Base-by-base conservation (phyloP, 1,140 invertebrate genomes). In the Octopus sinensis region DNA sequence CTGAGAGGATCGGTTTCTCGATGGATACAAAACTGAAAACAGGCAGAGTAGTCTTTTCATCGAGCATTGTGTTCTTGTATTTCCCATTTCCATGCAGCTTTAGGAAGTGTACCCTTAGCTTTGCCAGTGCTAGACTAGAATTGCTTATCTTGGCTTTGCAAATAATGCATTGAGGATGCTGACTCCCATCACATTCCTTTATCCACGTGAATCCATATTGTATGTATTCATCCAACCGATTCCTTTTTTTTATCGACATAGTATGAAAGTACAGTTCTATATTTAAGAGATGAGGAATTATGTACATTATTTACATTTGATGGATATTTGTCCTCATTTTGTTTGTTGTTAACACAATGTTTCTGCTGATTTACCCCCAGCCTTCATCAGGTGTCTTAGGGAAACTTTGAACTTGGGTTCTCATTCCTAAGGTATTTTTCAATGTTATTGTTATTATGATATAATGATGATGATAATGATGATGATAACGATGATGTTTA, bases 31-130 rank as follows among this genome's bases (percentile, higher is more conserved):
- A 68, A n/a, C n/a, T 68, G 62, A 9, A n/a, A 68, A n/a, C 9
- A n/a, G 62, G 62, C 62, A 68, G n/a, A 68, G 62, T 68, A 68
- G 62, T n/a, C 62, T n/a, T 68, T 68, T 9, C 62, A n/a, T 68
- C 62, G 62, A 68, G n/a, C 62, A 68, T 68, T n/a, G 62, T 68
- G 62, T 68, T n/a, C 62, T 68, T 68, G 62, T 68, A 68, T n/a
- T 68, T 9, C 62, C 62, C 62, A 9, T 68, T 68, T 9, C 62
- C 62, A n/a, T 68, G 9, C 62, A 68, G n/a, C 9, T 68, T 68
- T 68, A 68, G 9, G 62, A 68, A 68, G 62, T 68, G 62, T 68
- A 12, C 62, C 62, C 62, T 9, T 12, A 68, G n/a, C n/a, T 68
- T 68, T n/a, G 62, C 62, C n/a, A n/a, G n/a, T 68, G n/a, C 62